Evolutionary conservation across 1,140 invertebrate genomes (phyloP).

Genomic region (Nomia melanderi): DNA sequence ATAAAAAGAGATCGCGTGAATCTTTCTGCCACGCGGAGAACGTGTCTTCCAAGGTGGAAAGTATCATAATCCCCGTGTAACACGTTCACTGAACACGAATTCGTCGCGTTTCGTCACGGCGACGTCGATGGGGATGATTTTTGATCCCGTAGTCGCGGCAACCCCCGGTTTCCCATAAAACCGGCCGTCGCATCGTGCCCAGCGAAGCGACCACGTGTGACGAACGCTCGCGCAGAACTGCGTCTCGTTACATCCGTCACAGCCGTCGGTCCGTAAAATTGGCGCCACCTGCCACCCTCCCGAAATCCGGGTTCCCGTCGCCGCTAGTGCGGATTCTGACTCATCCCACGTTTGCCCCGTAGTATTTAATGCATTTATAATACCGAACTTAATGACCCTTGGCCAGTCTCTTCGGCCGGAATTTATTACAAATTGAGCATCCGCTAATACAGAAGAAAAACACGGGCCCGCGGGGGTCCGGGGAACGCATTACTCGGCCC

Average conservation of each 20-base stretch:
- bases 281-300: conserved; percentile 80
- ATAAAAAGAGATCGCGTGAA: no score
- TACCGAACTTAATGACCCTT: conserved; percentile 76
- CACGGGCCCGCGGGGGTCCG: no score
- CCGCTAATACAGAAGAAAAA: conserved; percentile 1
- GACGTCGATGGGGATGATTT: conserved; percentile 40
- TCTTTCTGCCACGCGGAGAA: no score
- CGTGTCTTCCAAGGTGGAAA: background rate
- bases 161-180: conserved; percentile 70
- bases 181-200: conserved; percentile 73
- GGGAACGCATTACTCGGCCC: background rate
- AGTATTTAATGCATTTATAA: conserved; percentile 80
- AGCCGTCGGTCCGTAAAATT: conserved; percentile 81
- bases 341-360: conserved; percentile 61
- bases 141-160: conserved; percentile 19
- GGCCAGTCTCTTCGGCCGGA: conserved; percentile 61
- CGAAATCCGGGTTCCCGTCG: conserved; percentile 54
- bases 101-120: background rate
- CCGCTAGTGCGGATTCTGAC: conserved; percentile 58
- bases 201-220: conserved; percentile 76
- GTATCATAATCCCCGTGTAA: background rate
- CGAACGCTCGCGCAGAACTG: conserved; percentile 61
- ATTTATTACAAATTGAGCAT: conserved; percentile 62
- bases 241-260: conserved; percentile 79
- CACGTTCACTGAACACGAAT: background rate